Percentiles rank a stretch among this genome's conserved stretches.
Conservation (phyloP, 1,140 invertebrate species). For the Gryllus bimaculatus region DNA sequence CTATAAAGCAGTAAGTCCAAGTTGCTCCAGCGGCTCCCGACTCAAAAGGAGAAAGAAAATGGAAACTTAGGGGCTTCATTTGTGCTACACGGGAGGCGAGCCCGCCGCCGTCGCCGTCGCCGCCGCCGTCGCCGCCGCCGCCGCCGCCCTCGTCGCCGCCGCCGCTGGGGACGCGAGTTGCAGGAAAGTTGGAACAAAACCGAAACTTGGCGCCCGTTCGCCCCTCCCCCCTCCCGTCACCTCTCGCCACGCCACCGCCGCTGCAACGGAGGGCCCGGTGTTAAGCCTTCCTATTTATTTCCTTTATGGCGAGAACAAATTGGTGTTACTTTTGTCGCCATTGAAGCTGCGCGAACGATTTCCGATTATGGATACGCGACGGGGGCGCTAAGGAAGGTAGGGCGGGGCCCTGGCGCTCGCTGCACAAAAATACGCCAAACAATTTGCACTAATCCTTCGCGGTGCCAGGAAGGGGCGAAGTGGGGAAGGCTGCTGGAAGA, state of each 20-base stretch:
- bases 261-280: not conserved
- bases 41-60: slow-evolving; percentile 5
- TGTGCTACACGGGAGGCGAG: not conserved
- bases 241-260: too few relatives aligned
- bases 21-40: not conserved
- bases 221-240: not conserved
- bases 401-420: not conserved
- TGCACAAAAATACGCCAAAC: not conserved
- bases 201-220: not conserved
- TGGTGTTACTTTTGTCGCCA: not conserved
- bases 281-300: not conserved
- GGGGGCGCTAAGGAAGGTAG: not conserved
- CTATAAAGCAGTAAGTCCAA: slow-evolving; percentile 4
- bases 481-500: too few relatives aligned
- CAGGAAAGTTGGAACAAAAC: not conserved
- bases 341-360: not conserved
- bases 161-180: not conserved
- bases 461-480: too few relatives aligned
- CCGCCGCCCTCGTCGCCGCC: too few relatives aligned
- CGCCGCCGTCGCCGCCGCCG: too few relatives aligned
- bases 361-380: not conserved
- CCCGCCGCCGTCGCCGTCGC: too few relatives aligned
- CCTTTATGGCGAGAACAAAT: not conserved
- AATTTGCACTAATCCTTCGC: not conserved
- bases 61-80: not conserved